Conservation (phyloP, 2,113 vertebrate species). For the Gavialis gangeticus region DNA sequence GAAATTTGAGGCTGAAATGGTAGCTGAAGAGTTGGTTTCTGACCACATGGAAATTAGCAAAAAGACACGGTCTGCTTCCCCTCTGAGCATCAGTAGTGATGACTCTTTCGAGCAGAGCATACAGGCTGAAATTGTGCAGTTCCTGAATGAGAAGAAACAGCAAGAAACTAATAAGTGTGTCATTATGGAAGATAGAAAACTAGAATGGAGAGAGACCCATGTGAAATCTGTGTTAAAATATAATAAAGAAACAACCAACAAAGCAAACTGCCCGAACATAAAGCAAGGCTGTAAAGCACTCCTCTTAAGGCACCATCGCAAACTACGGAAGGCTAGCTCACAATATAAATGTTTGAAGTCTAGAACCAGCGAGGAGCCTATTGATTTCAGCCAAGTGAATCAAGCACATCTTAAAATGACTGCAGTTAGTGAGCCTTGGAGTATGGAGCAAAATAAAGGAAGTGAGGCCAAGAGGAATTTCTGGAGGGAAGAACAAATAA, state of each 20-base stretch:
- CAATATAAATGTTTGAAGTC: conserved; percentile 49
- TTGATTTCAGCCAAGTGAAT: background rate
- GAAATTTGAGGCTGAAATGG: conserved; percentile 24
- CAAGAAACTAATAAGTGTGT: conserved; percentile 44
- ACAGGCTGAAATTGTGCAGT: conserved; percentile 83
- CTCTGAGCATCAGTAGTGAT: conserved; percentile 81
- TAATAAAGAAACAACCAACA: conserved; percentile 58
- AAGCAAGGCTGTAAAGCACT: conserved; percentile 65
- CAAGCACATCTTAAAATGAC: background rate
- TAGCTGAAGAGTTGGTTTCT: conserved; percentile 33
- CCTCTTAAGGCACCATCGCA: conserved; percentile 60
- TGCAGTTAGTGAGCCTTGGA: conserved; percentile 14
- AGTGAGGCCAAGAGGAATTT: background rate
- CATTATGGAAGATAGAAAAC: background rate
- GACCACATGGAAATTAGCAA: background rate
- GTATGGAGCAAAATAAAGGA: background rate
- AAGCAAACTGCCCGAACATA: conserved; percentile 27
- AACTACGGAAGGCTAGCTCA: background rate
- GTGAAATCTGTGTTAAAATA: conserved; percentile 55
- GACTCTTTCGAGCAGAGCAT: conserved; percentile 87
- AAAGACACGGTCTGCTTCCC: conserved; percentile 73
- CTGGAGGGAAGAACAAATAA: background rate
- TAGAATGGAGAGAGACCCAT: background rate
- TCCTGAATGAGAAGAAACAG: conserved; percentile 80
- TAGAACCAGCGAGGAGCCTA: background rate